phyloP scores from a whole-genome alignment of 2,113 vertebrate genomes.

The Zosterops hypoxanthus region DNA sequence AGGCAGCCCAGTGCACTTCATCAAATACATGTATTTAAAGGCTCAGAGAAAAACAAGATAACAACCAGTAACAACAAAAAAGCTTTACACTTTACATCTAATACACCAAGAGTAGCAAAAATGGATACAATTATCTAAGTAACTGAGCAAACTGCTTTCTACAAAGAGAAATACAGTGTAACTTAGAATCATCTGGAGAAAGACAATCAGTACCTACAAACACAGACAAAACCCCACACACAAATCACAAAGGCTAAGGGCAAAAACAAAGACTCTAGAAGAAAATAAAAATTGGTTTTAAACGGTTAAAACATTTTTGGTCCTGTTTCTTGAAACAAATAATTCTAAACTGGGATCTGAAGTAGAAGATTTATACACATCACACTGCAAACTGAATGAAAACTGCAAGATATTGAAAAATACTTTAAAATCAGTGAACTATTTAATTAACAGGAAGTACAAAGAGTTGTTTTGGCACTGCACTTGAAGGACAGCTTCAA shows the following conservation, averaged over 20 bases:
- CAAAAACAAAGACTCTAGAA: background rate
- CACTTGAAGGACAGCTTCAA: background rate
- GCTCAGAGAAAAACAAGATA: background rate
- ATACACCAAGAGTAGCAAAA: background rate
- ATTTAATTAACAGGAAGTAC: constrained; percentile 3
- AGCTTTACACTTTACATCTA: background rate
- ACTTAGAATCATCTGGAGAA: background rate
- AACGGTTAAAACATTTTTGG: constrained; percentile 13
- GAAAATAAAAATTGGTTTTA: background rate
- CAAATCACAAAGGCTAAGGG: background rate
- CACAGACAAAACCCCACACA: background rate
- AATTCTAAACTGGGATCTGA: background rate
- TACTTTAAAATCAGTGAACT: background rate
- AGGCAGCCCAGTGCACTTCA: background rate
- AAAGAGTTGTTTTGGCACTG: constrained; percentile 22
- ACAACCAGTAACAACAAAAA: background rate
- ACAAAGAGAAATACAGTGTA: background rate
- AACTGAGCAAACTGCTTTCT: background rate
- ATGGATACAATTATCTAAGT: background rate
- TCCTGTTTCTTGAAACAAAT: background rate
- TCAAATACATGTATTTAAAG: background rate
- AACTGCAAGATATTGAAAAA: background rate
- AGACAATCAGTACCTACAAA: background rate
- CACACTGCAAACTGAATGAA: background rate
- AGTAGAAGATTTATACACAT: background rate